Base-by-base conservation (phyloP, 2,888 invertebrate genomes). In the Pseudococcus viburni region DNA sequence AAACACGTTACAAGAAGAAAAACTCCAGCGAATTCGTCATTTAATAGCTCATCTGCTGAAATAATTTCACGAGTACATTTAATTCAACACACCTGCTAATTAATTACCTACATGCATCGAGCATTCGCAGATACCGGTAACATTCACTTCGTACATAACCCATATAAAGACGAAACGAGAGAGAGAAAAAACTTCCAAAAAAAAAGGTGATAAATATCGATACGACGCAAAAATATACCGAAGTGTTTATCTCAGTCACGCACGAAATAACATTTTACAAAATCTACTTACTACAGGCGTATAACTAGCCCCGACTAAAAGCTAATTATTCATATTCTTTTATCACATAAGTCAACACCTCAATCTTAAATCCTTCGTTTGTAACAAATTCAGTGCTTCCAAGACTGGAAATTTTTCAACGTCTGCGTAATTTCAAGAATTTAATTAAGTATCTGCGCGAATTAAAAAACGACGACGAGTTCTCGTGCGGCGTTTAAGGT, bases 291-390 rank as follows among this genome's bases (percentile, higher is more conserved):
- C 80, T 46, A 59, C 85, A 85, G 85, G 85, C 85, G 85, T 85
- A 42, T 84, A 59, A 42, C 85, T 85, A 64, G 59, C 55, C 55
- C 73, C 86, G 86, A 86, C 86, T 86, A 86, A 86, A 86, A 86
- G 86, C 86, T 86, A 86, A 86, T 86, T 86, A 86, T 86, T 86
- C 86, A 86, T 86, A 73, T 68, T 68, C 86, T 73, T 83, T 86
- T 86, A 86, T 86, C 86, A 68, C 68, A 73, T 86, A 86, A 86
- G 86, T 86, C 86, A 86, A 86, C 86, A 86, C 86, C 86, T 86
- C 86, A 86, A 86, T 86, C 86, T 86, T 46, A 86, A 85, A 85
- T 85, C 59, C 85, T 64, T 85, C 55, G 85, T 64, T 85, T 64
- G 64, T 59, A 85, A 85, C 85, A 42, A 42, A 85, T 42, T 64